Percentiles rank a stretch among this genome's conserved stretches.
Evolutionary conservation across 2,797 vertebrate species (phyloP).

Genomic region (Sarcophilus harrisii): DNA sequence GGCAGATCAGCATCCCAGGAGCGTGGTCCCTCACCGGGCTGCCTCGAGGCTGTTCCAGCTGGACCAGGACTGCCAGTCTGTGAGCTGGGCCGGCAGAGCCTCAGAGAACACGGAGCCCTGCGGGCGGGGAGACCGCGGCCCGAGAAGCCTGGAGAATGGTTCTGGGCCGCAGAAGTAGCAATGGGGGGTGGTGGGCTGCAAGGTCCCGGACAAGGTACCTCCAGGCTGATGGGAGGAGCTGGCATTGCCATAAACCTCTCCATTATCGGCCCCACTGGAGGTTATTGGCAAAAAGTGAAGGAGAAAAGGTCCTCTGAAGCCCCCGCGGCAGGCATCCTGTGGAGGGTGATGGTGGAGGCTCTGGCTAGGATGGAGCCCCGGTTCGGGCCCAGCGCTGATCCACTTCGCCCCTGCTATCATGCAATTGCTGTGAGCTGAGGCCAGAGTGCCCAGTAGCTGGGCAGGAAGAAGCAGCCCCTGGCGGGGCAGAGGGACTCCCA

Average conservation of each 20-base stretch:
- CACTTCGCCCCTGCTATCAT: neutral
- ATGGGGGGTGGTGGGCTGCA: neutral
- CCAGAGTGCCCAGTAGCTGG: neutral
- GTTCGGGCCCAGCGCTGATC: neutral
- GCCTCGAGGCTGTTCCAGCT: neutral
- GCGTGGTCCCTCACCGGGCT: neutral
- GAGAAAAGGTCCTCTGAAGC: neutral
- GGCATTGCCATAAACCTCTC: neutral
- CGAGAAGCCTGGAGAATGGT: neutral
- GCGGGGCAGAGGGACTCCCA: neutral
- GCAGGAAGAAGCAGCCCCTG: neutral
- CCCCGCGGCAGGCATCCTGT: neutral
- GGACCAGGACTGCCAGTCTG: neutral
- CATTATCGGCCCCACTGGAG: conserved; percentile 10
- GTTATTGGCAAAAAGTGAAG: conserved; percentile 43
- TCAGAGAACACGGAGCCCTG: neutral
- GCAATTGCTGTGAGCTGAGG: neutral
- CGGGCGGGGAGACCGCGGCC: neutral
- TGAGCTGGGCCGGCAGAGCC: neutral
- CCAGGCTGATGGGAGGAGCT: neutral
- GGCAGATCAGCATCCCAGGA: neutral
- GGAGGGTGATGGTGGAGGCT: neutral
- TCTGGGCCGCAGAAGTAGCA: neutral
- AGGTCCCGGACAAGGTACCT: neutral
- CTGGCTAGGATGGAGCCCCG: too few relatives aligned